These are phyloP conservation scores for Tokudaia muenninki DNA, from an alignment of 2,797 vertebrate species.

Conservation along the genomic window DNA sequence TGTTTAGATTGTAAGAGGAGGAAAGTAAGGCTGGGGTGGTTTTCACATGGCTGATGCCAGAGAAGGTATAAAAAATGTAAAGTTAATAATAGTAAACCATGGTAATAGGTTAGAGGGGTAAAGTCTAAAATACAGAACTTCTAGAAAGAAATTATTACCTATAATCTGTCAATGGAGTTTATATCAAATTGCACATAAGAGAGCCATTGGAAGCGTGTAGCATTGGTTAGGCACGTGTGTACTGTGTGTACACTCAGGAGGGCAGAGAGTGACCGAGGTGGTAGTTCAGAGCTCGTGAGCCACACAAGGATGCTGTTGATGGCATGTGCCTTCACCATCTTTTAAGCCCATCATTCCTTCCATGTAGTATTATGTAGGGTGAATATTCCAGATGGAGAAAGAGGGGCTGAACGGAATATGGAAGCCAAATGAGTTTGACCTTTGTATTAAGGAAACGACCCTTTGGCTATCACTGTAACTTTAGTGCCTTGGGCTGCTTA, in stretches of 20 bases:
- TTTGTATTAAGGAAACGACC: neutral
- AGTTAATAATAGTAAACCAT: neutral
- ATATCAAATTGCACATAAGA: neutral
- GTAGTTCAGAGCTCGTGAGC: neutral
- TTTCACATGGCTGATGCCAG: neutral
- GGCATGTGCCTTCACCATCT: fast-evolving
- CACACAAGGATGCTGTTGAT: fast-evolving
- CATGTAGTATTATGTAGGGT: neutral
- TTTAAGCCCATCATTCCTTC: neutral
- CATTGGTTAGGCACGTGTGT: neutral
- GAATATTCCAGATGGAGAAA: neutral
- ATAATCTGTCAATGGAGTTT: neutral
- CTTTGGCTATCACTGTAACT: neutral
- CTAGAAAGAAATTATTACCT: neutral
- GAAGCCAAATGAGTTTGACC: neutral
- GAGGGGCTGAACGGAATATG: neutral
- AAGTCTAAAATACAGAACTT: neutral
- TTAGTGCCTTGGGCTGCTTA: neutral
- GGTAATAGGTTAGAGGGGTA: neutral
- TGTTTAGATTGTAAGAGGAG: neutral
- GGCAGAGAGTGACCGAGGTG: neutral
- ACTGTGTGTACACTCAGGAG: neutral
- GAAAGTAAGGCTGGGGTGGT: neutral
- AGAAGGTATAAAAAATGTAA: neutral
- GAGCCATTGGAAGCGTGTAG: neutral